These are phyloP conservation scores for Notocelia uddmanniana DNA, from an alignment of 2,888 invertebrate species.

Conservation along the genomic window DNA sequence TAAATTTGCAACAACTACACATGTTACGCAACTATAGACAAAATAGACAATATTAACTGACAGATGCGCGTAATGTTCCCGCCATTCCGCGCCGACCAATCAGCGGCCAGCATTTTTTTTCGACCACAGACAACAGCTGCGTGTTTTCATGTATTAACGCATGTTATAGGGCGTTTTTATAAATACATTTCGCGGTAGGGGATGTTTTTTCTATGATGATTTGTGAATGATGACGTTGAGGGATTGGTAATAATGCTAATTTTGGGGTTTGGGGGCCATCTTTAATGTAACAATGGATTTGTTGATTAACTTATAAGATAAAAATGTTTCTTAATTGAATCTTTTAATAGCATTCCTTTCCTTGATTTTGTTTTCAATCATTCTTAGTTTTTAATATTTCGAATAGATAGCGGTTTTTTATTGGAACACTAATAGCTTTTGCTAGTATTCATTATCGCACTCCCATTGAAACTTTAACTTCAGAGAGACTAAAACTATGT, in stretches of 20 bases:
- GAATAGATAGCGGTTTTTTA: neutral
- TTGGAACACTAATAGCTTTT: too few relatives aligned
- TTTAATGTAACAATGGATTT: constrained; percentile 33
- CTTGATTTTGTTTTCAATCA: too few relatives aligned
- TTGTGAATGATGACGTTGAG: constrained; percentile 45
- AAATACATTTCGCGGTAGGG: constrained; percentile 62
- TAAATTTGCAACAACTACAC: constrained; percentile 29
- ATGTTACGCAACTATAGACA: constrained; percentile 46
- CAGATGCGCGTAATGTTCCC: constrained; percentile 78
- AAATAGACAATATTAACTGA: constrained; percentile 74
- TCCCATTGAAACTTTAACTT: too few relatives aligned
- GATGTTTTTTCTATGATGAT: constrained; percentile 44
- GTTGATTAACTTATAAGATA: constrained; percentile 39
- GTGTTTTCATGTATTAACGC: constrained; percentile 70
- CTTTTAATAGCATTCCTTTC: constrained; percentile 18
- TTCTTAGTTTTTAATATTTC: neutral
- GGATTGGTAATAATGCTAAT: constrained; percentile 39
- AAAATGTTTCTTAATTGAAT: constrained; percentile 29
- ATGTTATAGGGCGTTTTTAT: constrained; percentile 79
- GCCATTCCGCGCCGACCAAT: constrained; percentile 70
- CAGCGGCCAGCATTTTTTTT: constrained; percentile 66
- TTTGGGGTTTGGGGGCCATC: constrained; percentile 39
- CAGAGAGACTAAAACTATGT: too few relatives aligned
- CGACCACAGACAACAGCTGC: constrained; percentile 69
- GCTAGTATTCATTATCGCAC: too few relatives aligned